These are phyloP conservation scores for Acanthochromis polyacanthus DNA, from an alignment of 2,113 vertebrate genomes.

Conservation along the genomic window DNA sequence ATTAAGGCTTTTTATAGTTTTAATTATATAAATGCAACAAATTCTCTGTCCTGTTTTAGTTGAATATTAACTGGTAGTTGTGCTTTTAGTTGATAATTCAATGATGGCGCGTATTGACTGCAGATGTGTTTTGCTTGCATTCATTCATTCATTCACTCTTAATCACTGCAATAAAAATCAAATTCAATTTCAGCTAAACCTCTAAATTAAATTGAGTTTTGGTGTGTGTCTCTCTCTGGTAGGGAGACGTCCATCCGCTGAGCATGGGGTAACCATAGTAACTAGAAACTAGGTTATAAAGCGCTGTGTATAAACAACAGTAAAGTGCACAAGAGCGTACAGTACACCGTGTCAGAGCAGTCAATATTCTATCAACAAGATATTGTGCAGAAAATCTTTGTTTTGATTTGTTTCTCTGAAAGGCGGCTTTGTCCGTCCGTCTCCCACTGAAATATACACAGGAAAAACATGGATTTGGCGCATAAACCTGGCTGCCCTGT, in stretches of 20 bases:
- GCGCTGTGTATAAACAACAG: constrained; percentile 63
- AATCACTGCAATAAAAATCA: constrained; percentile 4
- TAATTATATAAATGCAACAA: neutral
- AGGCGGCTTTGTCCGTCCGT: neutral
- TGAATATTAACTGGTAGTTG: neutral
- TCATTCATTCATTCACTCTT: neutral
- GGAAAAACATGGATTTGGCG: neutral
- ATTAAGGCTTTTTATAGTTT: neutral
- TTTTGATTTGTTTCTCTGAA: neutral
- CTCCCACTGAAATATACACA: neutral
- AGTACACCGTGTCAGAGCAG: constrained; percentile 13
- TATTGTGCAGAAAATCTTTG: neutral
- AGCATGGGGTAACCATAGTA: constrained; percentile 73
- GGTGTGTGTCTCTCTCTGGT: neutral
- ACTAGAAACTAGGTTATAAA: constrained; percentile 70
- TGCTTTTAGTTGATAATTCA: neutral
- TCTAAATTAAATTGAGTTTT: constrained; percentile 19
- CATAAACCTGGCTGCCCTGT: too few relatives aligned
- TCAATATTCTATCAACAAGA: constrained; percentile 25
- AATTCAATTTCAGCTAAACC: constrained; percentile 24
- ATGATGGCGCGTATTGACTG: neutral
- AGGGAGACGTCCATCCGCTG: constrained; percentile 23
- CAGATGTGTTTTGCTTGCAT: neutral
- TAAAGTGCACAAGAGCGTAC: constrained; percentile 27
- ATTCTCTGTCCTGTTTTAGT: neutral